These are phyloP conservation scores for Epinotia nisella DNA, from an alignment of 2,888 invertebrate genomes.

Conservation along the genomic window DNA sequence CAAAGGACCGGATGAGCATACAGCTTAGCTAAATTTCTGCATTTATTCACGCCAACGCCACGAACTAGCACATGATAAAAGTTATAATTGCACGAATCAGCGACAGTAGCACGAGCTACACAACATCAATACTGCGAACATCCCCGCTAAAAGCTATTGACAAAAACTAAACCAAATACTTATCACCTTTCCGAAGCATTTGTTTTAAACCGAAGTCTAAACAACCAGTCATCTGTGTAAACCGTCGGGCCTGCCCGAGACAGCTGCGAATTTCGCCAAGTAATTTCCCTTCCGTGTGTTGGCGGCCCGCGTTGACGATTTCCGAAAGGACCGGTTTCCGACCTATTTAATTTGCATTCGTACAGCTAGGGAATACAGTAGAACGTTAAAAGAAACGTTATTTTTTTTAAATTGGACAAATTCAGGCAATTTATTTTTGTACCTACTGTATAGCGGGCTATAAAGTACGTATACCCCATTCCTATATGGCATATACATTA, in stretches of 20 bases:
- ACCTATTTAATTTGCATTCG: slow-evolving; percentile 56
- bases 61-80: too few species aligned
- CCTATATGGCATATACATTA: too few species aligned
- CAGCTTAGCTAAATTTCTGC: too few species aligned
- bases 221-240: slow-evolving; percentile 3
- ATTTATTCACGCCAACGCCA: too few species aligned
- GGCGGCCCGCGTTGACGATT: slow-evolving; percentile 23
- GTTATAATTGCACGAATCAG: too few species aligned
- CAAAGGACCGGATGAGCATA: too few species aligned
- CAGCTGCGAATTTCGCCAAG: slow-evolving; percentile 46
- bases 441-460: neutral
- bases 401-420: neutral
- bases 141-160: too few species aligned
- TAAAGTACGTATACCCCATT: neutral
- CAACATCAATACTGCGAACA: too few species aligned
- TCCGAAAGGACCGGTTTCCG: slow-evolving; percentile 55
- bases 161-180: neutral
- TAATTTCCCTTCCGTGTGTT: slow-evolving; percentile 49
- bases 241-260: slow-evolving; percentile 19
- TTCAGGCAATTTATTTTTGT: neutral
- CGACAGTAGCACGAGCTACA: too few species aligned
- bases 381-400: slow-evolving; percentile 1
- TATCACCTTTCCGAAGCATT: neutral
- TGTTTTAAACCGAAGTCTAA: neutral
- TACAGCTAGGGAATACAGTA: slow-evolving; percentile 28